These are phyloP conservation scores for Dynastes maya DNA, from an alignment of 2,888 invertebrate species.

Conservation along the genomic window DNA sequence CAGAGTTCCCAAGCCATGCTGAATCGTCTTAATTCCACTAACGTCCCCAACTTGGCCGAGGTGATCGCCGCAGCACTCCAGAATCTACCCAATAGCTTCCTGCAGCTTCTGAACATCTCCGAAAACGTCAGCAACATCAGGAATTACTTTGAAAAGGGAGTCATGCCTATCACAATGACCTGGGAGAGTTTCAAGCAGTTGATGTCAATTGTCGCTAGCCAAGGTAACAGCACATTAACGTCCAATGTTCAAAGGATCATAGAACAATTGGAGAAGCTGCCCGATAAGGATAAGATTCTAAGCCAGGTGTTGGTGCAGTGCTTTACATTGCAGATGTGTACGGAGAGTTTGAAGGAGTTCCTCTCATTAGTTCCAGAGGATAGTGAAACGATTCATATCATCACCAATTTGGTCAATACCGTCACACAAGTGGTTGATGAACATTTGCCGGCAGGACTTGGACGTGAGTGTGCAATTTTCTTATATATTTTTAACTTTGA, in stretches of 20 bases:
- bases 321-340: conserved; percentile 1
- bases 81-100: neutral
- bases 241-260: neutral
- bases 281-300: neutral
- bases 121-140: neutral
- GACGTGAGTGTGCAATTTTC: neutral
- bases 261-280: neutral
- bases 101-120: neutral
- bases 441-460: neutral
- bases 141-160: neutral
- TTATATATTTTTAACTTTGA: no score
- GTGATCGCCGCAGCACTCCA: neutral
- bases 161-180: neutral
- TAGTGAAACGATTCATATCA: neutral
- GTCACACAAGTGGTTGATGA: neutral
- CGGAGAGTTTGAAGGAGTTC: neutral
- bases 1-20: neutral
- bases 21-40: neutral
- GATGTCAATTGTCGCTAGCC: neutral
- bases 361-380: neutral
- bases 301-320: neutral
- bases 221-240: neutral
- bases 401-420: neutral
- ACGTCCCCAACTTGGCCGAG: neutral
- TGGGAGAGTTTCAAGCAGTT: neutral